Evolutionary conservation across 1,140 invertebrate genomes (phyloP), one percentile per base, ranked within the genome.

Genomic region (Archegozetes longisetosus): DNA sequence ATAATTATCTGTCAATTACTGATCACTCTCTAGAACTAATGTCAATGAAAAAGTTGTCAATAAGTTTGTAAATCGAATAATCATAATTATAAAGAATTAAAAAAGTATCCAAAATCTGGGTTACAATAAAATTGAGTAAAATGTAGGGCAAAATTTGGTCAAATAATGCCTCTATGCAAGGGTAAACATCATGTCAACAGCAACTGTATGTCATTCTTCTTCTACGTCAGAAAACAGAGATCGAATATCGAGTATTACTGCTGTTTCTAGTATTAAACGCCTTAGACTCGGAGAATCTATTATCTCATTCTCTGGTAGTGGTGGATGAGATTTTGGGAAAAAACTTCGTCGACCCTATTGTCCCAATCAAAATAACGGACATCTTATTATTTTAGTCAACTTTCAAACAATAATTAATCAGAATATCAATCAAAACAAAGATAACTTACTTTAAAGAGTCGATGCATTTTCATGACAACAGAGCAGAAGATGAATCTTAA

Each of bases 401-500:
- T 9, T 9, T 40, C 32, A 40, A 9, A 40, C 17, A 40, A 17
- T 40, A 17, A 40, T 40, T 40, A 40, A 40, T 17, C 17, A 40
- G 17, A 40, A 40, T 9, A 40, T 40, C 17, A 17, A 40, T 40
- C 17, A 17, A 40, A 9, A 9, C 6, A 40, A 9, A 9, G 32
- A 40, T 40, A 17, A 40, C 64, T 70, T 69, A 77, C 76, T 70
- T 78, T 79, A 67, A 81, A 81, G 48, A 82, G 82, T 59, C 86
- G 80, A 73, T 96, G 90, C 66, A 90, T 74, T 62, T 85, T 82
- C 58, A 94, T 74, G 29, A 86, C 83, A 66, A 88, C 82, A 75
- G 87, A 86, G 76, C 90, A 95, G 77, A 96, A 95, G 60, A 95
- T 82, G 74, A 87, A 94, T 54, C 91, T 80, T 53, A 94, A 76